Base-by-base conservation (phyloP, 2,888 invertebrate genomes). In the Minunthozetes semirufus region DNA sequence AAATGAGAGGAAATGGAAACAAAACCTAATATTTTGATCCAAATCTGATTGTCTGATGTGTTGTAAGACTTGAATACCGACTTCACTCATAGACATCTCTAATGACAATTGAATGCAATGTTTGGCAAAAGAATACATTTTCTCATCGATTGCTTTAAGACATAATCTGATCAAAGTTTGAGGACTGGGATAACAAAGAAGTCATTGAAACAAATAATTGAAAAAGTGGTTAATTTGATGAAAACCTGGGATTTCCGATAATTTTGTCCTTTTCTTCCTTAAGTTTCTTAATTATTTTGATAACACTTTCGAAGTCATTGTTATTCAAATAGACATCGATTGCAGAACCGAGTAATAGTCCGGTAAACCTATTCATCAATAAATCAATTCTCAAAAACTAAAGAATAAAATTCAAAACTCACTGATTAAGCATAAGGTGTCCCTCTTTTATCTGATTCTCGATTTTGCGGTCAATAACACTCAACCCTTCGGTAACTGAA, bases 331-430 rank as follows among this genome's bases (percentile, higher is more conserved):
- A 82, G 83, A 79, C 88, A 22, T 72, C 46, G 25, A 75, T 74
- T 13, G 72, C 72, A 56, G 48, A 85, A 5, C 88, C 88, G 68
- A 89, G 81, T 83, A 88, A 85, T 76, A 84, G 84, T 0, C 88
- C 89, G 11, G 87, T 86, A 83, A 88, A 87, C 50, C 85, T 86
- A 3, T 13, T 48, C 13, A 17, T 48, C 13, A 15, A 48, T 76
- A 78, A 80, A 72, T 50, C n/a, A 42, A 33, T 46, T 68, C 3
- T 9, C 8, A 59, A 19, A 17, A 15, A 48, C 5, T 48, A 3
- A 9, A 9, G 3, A 3, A 48, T 3, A 17, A 17, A 15, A 13
- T 5, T 3, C 15, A 48, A 13, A 48, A 48, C 48, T n/a, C 3
- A 48, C 48, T 48, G 48, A 48, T 9, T 48, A 3, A 13, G 13